Base-by-base conservation (phyloP, 1,140 invertebrate species). In the Brachionus plicatilis region DNA sequence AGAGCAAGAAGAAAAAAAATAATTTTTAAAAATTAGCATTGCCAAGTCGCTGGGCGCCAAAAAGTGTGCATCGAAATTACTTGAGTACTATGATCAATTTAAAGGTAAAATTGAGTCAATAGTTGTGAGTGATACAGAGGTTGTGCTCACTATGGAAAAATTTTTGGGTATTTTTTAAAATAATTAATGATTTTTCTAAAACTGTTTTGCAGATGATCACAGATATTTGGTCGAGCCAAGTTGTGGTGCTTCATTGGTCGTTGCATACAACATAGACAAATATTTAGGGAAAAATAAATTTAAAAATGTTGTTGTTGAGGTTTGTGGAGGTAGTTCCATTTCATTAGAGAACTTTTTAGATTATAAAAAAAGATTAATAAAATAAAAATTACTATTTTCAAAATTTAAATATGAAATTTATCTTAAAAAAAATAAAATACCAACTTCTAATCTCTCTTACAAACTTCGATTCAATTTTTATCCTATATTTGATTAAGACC, bases 321-420 rank as follows among this genome's bases (percentile, higher is more conserved):
- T 91, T 0, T 92, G 91, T 87, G 91, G 91, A 4, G 91, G 91
- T 3, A 89, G 86, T 84, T 86, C 87, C 45, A 88, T 90, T 0
- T 88, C 88, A n/a, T 84, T 90, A 1, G 86, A 89, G 41, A 76
- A 87, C 11, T 85, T 91, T 14, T 85, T 88, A 37, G 84, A 86
- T 9, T 91, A 89, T 89, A 90, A 88, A 83, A 84, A 47, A 47
- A 47, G 5, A 14, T n/a, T 47, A 47, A 12, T 47, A 47, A 47
- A 47, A 47, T 12, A 47, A 45, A 45, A 45, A 45, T 45, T 6
- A 45, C 1, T 45, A 45, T 29, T 29, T 29, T 29, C 27, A 29
- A 29, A 3, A 3, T 0, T 3, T 29, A 29, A 29, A 2, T 29
- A 29, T 29, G 27, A 29, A 29, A 29, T 29, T 29, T 29, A 29